Evolutionary conservation across 2,113 vertebrate species (phyloP).

Genomic region (Chitala chitala): DNA sequence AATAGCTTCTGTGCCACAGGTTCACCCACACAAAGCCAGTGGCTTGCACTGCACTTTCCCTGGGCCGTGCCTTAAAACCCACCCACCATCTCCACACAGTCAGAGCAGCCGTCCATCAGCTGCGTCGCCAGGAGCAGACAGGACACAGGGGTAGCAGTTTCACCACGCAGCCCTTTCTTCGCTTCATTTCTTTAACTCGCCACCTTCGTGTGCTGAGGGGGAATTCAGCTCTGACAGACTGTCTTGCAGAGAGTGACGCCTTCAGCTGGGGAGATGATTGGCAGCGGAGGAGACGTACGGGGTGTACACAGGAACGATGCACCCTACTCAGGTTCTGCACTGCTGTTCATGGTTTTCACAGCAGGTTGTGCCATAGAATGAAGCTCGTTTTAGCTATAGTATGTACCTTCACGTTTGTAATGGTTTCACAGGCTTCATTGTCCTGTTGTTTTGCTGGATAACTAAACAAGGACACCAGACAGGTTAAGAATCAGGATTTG

Average conservation of each 20-base stretch:
- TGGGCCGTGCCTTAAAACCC: no score
- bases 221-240: conserved; percentile 42
- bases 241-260: conserved; percentile 40
- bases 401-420: no score
- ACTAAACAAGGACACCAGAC: background rate
- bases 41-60: no score
- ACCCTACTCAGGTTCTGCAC: background rate
- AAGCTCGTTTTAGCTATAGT: background rate
- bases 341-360: background rate
- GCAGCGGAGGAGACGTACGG: background rate
- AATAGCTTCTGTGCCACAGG: no score
- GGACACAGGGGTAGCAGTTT: background rate
- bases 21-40: no score
- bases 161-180: background rate
- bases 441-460: no score
- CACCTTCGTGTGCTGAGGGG: conserved; percentile 34
- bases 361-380: background rate
- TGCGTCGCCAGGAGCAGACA: background rate
- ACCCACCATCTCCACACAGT: no score
- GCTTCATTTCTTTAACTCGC: conserved; percentile 28
- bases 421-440: background rate
- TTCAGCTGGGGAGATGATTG: conserved; percentile 25
- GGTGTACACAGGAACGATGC: background rate
- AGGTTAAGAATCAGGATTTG: background rate
- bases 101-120: no score